These are phyloP conservation scores for Aromia moschata DNA, from an alignment of 2,888 invertebrate species.

Conservation along the genomic window DNA sequence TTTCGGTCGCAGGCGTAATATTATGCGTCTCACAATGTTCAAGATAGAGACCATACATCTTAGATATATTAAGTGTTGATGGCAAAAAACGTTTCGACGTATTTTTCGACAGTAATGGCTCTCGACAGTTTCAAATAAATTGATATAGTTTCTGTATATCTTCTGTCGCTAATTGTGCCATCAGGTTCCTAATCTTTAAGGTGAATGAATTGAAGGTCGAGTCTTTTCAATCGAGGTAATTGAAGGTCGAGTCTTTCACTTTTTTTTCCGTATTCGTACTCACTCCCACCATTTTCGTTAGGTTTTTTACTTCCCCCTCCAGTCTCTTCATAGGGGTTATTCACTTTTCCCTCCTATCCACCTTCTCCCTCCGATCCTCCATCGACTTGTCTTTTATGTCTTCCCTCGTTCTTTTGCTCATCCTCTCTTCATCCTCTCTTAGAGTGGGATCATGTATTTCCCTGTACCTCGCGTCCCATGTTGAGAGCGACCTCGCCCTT, in stretches of 20 bases:
- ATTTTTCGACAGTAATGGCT: conserved; percentile 24
- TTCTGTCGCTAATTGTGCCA: conserved; percentile 3
- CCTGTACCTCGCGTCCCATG: too few species aligned
- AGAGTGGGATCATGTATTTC: too few species aligned
- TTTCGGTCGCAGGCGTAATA: conserved; percentile 26
- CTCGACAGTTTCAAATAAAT: conserved; percentile 35
- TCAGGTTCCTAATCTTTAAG: too few species aligned
- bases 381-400: neutral
- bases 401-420: neutral
- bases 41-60: conserved; percentile 14
- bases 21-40: conserved; percentile 23
- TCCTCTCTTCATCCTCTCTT: neutral
- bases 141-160: conserved; percentile 24
- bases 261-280: neutral
- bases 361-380: neutral
- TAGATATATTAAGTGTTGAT: conserved; percentile 16
- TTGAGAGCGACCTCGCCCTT: too few species aligned
- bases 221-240: too few species aligned
- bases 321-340: neutral
- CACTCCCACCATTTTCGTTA: neutral
- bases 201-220: too few species aligned
- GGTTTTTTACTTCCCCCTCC: neutral
- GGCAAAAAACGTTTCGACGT: conserved; percentile 3
- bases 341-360: neutral
- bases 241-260: neutral